Percentiles rank a stretch among this genome's conserved stretches.
These are phyloP conservation scores for Plutella xylostella DNA, from an alignment of 2,888 invertebrate species.

Conservation along the genomic window DNA sequence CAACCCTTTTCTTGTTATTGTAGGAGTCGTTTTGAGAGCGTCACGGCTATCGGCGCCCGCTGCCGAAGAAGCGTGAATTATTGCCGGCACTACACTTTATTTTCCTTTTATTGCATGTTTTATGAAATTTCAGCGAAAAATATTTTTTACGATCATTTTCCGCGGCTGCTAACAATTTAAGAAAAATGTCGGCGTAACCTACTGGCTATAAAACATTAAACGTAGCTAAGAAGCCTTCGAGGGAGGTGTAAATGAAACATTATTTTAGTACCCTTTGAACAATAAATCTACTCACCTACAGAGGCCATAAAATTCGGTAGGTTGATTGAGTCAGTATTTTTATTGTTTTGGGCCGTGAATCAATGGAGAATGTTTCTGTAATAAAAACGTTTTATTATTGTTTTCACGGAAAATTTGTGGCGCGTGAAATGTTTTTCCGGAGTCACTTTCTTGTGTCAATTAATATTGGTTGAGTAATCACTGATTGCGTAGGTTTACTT, in stretches of 20 bases:
- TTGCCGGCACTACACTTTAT: too few species aligned
- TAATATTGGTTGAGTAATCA: too few species aligned
- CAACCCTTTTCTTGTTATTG: too few species aligned
- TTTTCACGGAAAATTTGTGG: constrained; percentile 67
- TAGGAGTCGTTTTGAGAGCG: too few species aligned
- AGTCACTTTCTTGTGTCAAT: constrained; percentile 27
- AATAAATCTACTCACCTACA: constrained; percentile 62
- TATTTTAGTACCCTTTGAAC: constrained; percentile 47
- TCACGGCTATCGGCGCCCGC: too few species aligned
- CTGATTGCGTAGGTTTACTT: too few species aligned
- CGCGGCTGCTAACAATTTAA: too few species aligned
- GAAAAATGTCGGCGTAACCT: too few species aligned
- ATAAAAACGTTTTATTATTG: constrained; percentile 67
- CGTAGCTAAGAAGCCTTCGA: constrained; percentile 28
- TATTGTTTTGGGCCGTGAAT: constrained; percentile 65
- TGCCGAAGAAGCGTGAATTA: too few species aligned
- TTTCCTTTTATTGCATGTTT: too few species aligned
- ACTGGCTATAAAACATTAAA: constrained; percentile 26
- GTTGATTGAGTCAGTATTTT: constrained; percentile 70
- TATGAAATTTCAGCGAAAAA: too few species aligned
- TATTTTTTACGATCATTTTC: too few species aligned
- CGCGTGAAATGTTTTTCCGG: constrained; percentile 56
- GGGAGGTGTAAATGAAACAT: constrained; percentile 55
- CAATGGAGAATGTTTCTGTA: constrained; percentile 66
- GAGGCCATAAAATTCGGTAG: constrained; percentile 56